Conservation (phyloP, 1,140 invertebrate genomes). For the Leptoteleia sp. region DNA sequence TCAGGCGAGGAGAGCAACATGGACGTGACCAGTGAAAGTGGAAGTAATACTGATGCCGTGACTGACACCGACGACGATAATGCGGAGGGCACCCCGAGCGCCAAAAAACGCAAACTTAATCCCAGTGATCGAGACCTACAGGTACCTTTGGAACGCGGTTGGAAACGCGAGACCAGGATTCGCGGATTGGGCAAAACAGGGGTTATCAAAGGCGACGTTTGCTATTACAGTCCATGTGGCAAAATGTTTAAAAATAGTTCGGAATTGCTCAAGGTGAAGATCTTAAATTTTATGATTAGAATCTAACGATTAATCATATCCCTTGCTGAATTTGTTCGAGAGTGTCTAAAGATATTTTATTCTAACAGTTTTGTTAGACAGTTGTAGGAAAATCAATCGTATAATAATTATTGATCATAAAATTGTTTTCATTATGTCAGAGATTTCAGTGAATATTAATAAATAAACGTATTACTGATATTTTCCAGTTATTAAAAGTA, state of each 20-base stretch:
- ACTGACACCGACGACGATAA: conserved; percentile 83
- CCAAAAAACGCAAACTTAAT: conserved; percentile 78
- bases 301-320: too few species aligned
- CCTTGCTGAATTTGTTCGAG: too few species aligned
- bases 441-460: too few species aligned
- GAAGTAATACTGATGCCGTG: conserved; percentile 80
- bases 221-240: conserved; percentile 93
- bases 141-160: conserved; percentile 90
- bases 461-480: too few species aligned
- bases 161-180: conserved; percentile 94
- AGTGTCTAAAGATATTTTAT: too few species aligned
- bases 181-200: conserved; percentile 90
- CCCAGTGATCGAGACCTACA: conserved; percentile 84
- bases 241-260: conserved; percentile 88
- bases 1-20: conserved; percentile 82
- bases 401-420: too few species aligned
- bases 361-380: too few species aligned
- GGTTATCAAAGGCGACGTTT: conserved; percentile 92
- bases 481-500: too few species aligned
- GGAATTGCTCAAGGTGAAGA: conserved; percentile 85
- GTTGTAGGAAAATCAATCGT: too few species aligned
- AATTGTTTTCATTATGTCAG: too few species aligned
- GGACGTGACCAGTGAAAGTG: conserved; percentile 80
- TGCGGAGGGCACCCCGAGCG: conserved; percentile 75
- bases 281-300: too few species aligned